Evolutionary conservation across 2,113 vertebrate species (phyloP).

Genomic region (Stigmatopora argus): DNA sequence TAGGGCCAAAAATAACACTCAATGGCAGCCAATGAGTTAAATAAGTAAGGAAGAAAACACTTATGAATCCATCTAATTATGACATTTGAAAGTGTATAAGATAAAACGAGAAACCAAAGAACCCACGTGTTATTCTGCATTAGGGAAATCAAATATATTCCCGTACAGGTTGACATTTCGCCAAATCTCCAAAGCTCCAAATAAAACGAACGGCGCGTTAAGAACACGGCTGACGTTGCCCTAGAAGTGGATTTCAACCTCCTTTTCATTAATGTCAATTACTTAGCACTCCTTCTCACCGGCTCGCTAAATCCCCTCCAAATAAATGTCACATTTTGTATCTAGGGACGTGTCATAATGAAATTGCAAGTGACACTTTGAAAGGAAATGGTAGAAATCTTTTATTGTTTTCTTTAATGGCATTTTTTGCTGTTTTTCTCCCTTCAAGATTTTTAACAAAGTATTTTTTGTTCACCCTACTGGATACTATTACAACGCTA

Average conservation of each 20-base stretch:
- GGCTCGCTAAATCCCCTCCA: constrained; percentile 9
- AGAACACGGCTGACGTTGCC: constrained; percentile 6
- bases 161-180: constrained; percentile 37
- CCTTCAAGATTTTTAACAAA: neutral
- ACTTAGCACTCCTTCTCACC: neutral
- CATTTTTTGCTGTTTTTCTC: neutral
- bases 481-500: neutral
- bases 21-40: too few relatives aligned
- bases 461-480: neutral
- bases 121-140: constrained; percentile 13
- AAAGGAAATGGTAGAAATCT: neutral
- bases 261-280: constrained; percentile 19
- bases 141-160: constrained; percentile 12
- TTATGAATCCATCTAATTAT: constrained; percentile 44
- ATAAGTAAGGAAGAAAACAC: constrained; percentile 16
- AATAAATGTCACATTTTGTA: constrained; percentile 22
- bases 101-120: constrained; percentile 12
- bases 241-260: constrained; percentile 7
- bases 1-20: too few relatives aligned
- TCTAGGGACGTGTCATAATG: neutral
- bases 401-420: neutral
- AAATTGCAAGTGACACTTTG: constrained; percentile 7
- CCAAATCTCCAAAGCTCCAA: constrained; percentile 15
- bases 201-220: constrained; percentile 3
- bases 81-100: constrained; percentile 20